Percentiles rank a stretch among this genome's conserved stretches.
Evolutionary conservation across 1,140 invertebrate species (phyloP).

Genomic region (Diprion similis): DNA sequence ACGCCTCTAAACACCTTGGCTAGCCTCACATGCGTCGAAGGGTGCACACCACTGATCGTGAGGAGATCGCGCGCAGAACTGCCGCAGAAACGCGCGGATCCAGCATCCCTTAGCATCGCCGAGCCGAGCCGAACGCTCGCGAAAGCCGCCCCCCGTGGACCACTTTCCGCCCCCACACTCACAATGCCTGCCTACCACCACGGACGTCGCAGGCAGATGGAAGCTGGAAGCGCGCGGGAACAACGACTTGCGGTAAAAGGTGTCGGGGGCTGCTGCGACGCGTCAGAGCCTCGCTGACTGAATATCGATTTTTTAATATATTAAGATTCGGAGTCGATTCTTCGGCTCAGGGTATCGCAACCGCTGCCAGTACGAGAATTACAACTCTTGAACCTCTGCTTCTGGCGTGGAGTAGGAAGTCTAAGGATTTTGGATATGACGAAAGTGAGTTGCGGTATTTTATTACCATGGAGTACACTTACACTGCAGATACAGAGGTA

Average conservation of each 20-base stretch:
- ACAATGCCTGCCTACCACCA: not conserved
- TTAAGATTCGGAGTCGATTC: too few species aligned
- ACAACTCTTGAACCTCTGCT: too few species aligned
- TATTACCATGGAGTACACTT: too few species aligned
- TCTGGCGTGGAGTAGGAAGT: too few species aligned
- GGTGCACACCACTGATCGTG: slow-evolving; percentile 18
- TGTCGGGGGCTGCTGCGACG: not conserved
- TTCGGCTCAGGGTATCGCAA: too few species aligned
- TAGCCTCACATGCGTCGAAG: not conserved
- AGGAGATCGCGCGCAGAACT: slow-evolving; percentile 53
- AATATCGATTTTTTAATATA: too few species aligned
- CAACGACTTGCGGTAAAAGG: slow-evolving; percentile 1
- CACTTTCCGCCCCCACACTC: not conserved
- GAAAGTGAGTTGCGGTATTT: too few species aligned
- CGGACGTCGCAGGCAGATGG: not conserved
- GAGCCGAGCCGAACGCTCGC: slow-evolving; percentile 6
- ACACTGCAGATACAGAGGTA: too few species aligned
- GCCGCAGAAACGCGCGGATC: slow-evolving; percentile 45
- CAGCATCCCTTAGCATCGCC: slow-evolving; percentile 50
- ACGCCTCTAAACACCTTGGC: not conserved
- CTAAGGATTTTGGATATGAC: too few species aligned
- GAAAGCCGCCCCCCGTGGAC: slow-evolving; percentile 1
- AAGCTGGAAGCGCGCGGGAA: not conserved
- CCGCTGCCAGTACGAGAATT: too few species aligned
- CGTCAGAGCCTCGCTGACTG: too few species aligned